Evolutionary conservation across 2,113 vertebrate species (phyloP).

Genomic region (Gobiocypris rarus): DNA sequence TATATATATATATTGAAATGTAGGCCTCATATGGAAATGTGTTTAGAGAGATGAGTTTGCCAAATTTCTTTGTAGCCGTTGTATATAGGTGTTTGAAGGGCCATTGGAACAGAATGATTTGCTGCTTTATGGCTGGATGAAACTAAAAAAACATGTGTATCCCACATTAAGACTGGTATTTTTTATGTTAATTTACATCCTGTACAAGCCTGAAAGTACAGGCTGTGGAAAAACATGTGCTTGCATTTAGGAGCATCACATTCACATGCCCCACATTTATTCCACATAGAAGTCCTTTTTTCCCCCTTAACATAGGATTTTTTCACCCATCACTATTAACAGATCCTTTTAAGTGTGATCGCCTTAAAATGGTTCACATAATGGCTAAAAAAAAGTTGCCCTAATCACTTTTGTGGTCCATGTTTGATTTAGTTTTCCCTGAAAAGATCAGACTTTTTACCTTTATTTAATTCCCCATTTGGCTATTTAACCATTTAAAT

Average conservation of each 20-base stretch:
- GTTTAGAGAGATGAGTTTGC: not conserved
- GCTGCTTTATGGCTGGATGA: constrained; percentile 48
- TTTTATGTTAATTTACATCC: constrained; percentile 10
- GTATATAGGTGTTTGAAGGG: not conserved
- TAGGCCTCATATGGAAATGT: not conserved
- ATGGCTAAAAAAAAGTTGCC: not conserved
- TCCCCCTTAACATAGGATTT: not conserved
- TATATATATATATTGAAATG: not conserved
- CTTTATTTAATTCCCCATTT: not conserved
- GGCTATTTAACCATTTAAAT: no score
- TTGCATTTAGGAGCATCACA: constrained; percentile 4
- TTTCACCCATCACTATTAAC: not conserved
- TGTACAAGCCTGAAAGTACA: no score
- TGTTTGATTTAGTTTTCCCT: not conserved
- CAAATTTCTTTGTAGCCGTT: not conserved
- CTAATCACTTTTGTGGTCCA: not conserved
- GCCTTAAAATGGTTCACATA: not conserved
- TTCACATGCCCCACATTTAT: not conserved
- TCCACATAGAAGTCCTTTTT: not conserved
- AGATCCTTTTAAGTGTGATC: not conserved
- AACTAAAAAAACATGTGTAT: constrained; percentile 69
- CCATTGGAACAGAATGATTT: not conserved
- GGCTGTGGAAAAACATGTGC: constrained; percentile 5
- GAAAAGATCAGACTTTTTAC: not conserved
- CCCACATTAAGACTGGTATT: constrained; percentile 51